Base-by-base conservation (phyloP, 2,113 vertebrate species). In the Aptenodytes patagonicus region DNA sequence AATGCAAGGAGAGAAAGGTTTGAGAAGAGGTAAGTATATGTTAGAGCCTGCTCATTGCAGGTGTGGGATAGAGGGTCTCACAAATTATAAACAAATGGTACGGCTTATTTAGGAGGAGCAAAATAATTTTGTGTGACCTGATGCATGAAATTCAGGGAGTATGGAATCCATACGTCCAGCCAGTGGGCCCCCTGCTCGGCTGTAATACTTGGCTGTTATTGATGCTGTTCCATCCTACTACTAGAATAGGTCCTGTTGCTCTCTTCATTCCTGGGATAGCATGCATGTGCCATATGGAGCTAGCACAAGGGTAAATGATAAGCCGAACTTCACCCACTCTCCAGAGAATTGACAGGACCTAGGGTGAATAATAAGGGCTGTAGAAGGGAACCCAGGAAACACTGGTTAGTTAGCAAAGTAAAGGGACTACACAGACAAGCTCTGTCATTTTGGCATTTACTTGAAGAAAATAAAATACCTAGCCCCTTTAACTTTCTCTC, bases 101-200 rank as follows among this genome's bases (percentile, higher is more conserved):
- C 0, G 4, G 42, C 40, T 85, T 90, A 29, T 29, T 76, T 54
- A 49, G 51, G 54, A 83, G 71, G 31, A 77, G 49, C 12, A 64
- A 79, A 65, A 65, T 47, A 1, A 20, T 85, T 85, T 60, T 52
- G 54, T 6, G 5, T 42, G 72, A 57, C 7, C 13, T 54, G 38
- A n/a, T 68, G 38, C 34, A 22, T 61, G 36, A 82, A 54, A 24
- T 44, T 65, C 66, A 38, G 38, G 58, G 44, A 73, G 3, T 40
- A 20, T 42, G 61, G 58, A 60, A 71, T 31, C 46, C 44, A 14
- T 49, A 66, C 0, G 0, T 49, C 15, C 38, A 66, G 42, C 13
- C 66, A 57, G 49, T 0, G 0, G 44, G 18, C 16, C 26, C 46
- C 9, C 14, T 38, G 11, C 20, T 61, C 0, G 2, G 52, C 13